phyloP scores from a whole-genome alignment of 2,113 vertebrate genomes.

The Dendrocopos noguchii region DNA sequence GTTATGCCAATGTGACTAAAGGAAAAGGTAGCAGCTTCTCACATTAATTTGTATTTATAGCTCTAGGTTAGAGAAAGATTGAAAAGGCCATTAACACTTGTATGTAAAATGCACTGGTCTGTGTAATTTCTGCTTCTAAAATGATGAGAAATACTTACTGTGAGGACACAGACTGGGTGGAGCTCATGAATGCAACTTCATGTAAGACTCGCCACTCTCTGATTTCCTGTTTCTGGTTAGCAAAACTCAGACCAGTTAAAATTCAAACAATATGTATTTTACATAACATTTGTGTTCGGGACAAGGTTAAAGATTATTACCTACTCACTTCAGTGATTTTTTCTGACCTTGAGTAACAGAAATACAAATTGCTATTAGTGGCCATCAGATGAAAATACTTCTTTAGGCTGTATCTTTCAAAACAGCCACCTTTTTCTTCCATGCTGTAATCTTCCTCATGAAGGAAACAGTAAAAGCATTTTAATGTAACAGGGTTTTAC shows the following conservation, averaged over 20 bases:
- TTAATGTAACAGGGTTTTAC: not conserved
- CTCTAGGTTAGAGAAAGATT: conserved; percentile 4
- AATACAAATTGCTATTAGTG: not conserved
- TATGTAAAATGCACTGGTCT: not conserved
- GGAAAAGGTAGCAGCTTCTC: conserved; percentile 7
- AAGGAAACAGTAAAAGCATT: not conserved
- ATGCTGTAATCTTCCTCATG: not conserved
- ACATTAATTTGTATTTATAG: conserved; percentile 24
- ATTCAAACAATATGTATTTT: not conserved
- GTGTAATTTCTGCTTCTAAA: not conserved
- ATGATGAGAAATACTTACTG: not conserved
- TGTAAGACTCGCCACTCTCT: not conserved
- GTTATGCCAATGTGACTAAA: not conserved
- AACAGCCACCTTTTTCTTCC: not conserved
- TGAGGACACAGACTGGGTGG: not conserved
- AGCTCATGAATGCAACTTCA: not conserved
- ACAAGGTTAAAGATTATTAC: not conserved
- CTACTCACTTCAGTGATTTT: not conserved
- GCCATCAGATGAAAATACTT: not conserved
- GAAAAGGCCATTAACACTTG: conserved; percentile 36
- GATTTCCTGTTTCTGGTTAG: not conserved
- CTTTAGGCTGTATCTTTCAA: not conserved
- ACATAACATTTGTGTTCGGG: not conserved
- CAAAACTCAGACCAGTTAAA: not conserved
- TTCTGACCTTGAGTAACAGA: not conserved